A percentile compares a stretch with the other conserved stretches of the same genome.
These are phyloP conservation scores for Ceraclea dissimilis DNA, from an alignment of 2,888 invertebrate species.

Conservation along the genomic window DNA sequence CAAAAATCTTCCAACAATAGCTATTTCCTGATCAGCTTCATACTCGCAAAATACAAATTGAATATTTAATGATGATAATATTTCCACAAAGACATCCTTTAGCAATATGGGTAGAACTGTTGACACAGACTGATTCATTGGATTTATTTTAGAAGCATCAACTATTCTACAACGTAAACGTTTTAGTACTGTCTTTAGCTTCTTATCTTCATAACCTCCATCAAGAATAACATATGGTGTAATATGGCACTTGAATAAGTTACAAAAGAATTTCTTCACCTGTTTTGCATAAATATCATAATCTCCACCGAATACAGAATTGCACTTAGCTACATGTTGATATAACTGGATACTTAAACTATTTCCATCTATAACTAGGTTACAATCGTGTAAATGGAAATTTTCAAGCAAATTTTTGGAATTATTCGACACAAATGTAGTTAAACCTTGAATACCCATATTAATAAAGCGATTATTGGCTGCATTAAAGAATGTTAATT, in stretches of 20 bases:
- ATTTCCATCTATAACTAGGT: conserved; percentile 74
- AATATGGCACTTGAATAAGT: conserved; percentile 62
- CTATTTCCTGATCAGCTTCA: conserved; percentile 87
- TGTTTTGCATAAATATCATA: conserved; percentile 67
- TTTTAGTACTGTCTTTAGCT: conserved; percentile 56
- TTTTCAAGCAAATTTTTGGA: conserved; percentile 53
- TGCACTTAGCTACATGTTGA: conserved; percentile 49
- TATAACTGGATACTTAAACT: conserved; percentile 67
- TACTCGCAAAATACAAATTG: conserved; percentile 67
- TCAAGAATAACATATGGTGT: conserved; percentile 70
- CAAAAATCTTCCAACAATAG: conserved; percentile 67
- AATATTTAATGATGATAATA: conserved; percentile 57
- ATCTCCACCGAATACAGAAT: conserved; percentile 77
- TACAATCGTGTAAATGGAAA: conserved; percentile 57
- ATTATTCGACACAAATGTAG: conserved; percentile 65
- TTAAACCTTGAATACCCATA: conserved; percentile 84
- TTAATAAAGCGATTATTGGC: too few species aligned
- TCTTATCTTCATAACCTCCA: conserved; percentile 67
- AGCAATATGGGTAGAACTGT: conserved; percentile 70
- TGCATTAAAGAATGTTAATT: too few species aligned
- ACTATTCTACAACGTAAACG: conserved; percentile 54
- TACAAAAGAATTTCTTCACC: conserved; percentile 60
- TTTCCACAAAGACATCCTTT: conserved; percentile 66
- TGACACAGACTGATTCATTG: conserved; percentile 41
- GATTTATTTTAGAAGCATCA: conserved; percentile 49